Evolutionary conservation across 1,140 invertebrate species (phyloP).

Genomic region (Eumeta japonica): DNA sequence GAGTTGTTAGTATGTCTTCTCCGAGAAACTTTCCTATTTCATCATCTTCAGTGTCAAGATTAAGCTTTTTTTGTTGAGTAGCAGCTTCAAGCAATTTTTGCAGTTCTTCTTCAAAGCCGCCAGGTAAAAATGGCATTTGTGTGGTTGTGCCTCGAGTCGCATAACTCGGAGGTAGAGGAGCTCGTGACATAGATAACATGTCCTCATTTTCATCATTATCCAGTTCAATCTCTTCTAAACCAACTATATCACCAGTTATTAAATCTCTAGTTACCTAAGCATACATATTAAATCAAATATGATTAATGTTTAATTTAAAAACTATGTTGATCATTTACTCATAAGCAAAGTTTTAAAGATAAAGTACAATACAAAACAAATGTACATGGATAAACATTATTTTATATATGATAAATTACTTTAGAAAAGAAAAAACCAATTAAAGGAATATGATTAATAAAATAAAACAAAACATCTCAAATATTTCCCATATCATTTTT

Average conservation of each 20-base stretch:
- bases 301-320: not conserved
- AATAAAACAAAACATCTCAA: no score
- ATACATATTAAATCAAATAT: constrained; percentile 3
- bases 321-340: not conserved
- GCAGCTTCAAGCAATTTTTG: constrained; percentile 33
- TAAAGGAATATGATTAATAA: no score
- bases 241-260: constrained; percentile 41
- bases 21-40: constrained; percentile 48
- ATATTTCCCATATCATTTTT: no score
- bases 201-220: constrained; percentile 44
- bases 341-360: no score
- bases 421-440: no score
- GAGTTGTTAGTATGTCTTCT: constrained; percentile 38
- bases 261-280: constrained; percentile 37
- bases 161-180: constrained; percentile 42
- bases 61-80: constrained; percentile 19
- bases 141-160: constrained; percentile 44
- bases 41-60: constrained; percentile 32
- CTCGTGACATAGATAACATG: constrained; percentile 45
- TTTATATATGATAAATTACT: no score
- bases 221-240: constrained; percentile 39
- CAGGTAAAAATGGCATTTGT: constrained; percentile 50
- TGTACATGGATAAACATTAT: no score
- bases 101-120: constrained; percentile 48
- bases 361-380: no score